Evolutionary conservation across 2,113 vertebrate species (phyloP), one percentile per base, ranked within the genome.

Genomic region (Lanius ludovicianus): DNA sequence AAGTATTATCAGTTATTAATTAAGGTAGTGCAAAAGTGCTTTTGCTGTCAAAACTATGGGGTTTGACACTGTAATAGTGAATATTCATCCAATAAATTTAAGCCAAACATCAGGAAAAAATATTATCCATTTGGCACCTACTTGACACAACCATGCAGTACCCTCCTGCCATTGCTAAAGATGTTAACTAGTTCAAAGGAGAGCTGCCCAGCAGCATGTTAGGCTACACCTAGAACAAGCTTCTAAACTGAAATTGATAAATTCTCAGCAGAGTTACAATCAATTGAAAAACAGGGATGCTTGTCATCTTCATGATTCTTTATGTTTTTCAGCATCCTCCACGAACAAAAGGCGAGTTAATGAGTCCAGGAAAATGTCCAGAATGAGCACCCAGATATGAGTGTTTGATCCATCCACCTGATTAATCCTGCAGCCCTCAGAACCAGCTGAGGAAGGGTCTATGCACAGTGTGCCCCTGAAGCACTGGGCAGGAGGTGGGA

Each of bases 401-500:
- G 28, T 1, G 1, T 20, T 59, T 44, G n/a, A 25, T 71, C 52
- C 27, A 5, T 5, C 30, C 33, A 19, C 2, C 13, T 1, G 7
- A 9, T 13, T 19, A 44, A 87, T 21, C 59, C 18, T 50, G 9
- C 12, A 41, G 19, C 19, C 3, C 24, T 15, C 39, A 59, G 64
- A 46, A 44, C 13, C 1, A 3, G 15, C 60, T 73, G 57, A 67
- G 59, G 71, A 77, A 42, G 30, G 44, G 6, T 56, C 57, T 68
- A 71, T 10, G 37, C 28, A 24, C 3, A 3, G 9, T 0, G 28
- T 20, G 8, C 3, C 13, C 20, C 49, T 3, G 1, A 28, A n/a
- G 41, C 3, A 37, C 27, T 21, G 39, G 42, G 25, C 42, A 78
- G 73, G 67, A 81, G 18, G 25, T 25, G n/a, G 9, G 22, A 33